Percentiles rank a stretch among this genome's conserved stretches.
Conservation (phyloP, 2,888 invertebrate species). For the Oxycera nigricornis region DNA sequence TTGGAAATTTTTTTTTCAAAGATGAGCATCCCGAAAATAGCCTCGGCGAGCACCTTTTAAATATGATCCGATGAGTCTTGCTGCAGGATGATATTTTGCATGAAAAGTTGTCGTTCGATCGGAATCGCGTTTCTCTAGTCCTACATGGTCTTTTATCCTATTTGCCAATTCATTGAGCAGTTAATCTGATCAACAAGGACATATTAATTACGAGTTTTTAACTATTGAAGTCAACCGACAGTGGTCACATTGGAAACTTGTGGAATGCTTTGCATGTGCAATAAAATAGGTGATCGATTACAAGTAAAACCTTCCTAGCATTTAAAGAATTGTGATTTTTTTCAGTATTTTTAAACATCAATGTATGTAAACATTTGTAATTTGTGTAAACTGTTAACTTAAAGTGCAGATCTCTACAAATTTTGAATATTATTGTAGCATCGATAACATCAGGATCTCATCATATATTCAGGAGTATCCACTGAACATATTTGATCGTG, state of each 20-base stretch:
- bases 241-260: too few relatives aligned
- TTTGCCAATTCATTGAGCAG: conserved; percentile 11
- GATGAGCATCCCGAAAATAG: neutral
- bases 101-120: neutral
- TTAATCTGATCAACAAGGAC: neutral
- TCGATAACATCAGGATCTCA: too few relatives aligned
- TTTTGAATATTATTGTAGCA: too few relatives aligned
- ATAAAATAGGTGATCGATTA: too few relatives aligned
- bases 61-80: neutral
- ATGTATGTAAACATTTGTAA: neutral
- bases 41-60: conserved; percentile 11
- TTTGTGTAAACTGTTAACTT: neutral
- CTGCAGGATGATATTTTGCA: neutral
- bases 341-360: neutral
- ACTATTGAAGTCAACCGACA: too few relatives aligned
- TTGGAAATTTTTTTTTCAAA: neutral
- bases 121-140: neutral
- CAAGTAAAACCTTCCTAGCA: too few relatives aligned
- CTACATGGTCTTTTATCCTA: neutral
- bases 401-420: neutral
- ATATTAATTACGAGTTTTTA: neutral
- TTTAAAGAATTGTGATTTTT: too few relatives aligned
- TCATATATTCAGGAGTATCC: too few relatives aligned
- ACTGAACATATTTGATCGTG: conserved; percentile 1
- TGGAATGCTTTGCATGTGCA: too few relatives aligned